Conservation (phyloP, 1,140 invertebrate genomes). For the Bombyx mori region DNA sequence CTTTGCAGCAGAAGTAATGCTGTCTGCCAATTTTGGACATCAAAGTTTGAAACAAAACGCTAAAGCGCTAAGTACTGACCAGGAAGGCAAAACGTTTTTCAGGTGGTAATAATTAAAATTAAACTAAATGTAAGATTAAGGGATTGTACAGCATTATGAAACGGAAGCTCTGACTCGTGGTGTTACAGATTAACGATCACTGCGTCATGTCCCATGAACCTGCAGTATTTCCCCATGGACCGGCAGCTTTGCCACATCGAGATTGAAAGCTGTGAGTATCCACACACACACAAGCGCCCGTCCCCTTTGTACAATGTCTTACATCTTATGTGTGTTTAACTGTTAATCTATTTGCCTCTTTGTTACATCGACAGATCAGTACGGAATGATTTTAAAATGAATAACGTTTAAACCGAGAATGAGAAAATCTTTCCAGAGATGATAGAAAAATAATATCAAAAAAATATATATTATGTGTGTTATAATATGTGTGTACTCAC, state of each 20-base stretch:
- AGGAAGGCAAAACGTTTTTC: too few species aligned
- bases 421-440: slow-evolving; percentile 22
- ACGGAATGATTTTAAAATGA: too few species aligned
- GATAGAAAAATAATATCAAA: slow-evolving; percentile 58
- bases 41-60: too few species aligned
- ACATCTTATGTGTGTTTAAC: slow-evolving; percentile 4
- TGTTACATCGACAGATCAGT: slow-evolving; percentile 1
- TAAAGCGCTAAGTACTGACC: too few species aligned
- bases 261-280: slow-evolving; percentile 84
- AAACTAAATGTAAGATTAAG: too few species aligned
- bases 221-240: not conserved
- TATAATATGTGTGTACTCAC: slow-evolving; percentile 38
- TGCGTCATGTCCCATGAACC: slow-evolving; percentile 1
- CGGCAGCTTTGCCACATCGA: slow-evolving; percentile 1
- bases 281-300: slow-evolving; percentile 2
- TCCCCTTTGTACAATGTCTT: not conserved
- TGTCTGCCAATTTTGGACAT: too few species aligned
- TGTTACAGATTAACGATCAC: slow-evolving; percentile 3
- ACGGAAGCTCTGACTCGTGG: not conserved
- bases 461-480: slow-evolving; percentile 5
- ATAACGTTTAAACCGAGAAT: too few species aligned
- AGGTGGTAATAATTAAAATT: too few species aligned
- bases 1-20: too few species aligned
- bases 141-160: too few species aligned
- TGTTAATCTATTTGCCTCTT: not conserved